phyloP scores from a whole-genome alignment of 2,888 invertebrate species.

The Caenorhabditis japonica region DNA sequence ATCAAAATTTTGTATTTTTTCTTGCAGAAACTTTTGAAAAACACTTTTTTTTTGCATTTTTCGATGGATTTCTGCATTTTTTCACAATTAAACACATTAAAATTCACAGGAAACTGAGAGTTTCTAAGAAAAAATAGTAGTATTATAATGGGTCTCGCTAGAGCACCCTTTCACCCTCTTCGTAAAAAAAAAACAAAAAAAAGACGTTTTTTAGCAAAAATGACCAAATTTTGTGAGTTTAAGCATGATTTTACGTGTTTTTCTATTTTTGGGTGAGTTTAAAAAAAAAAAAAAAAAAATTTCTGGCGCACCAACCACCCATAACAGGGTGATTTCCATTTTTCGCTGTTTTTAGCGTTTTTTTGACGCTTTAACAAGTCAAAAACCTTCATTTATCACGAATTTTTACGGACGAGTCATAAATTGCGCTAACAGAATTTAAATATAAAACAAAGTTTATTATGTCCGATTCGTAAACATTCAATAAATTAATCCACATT shows the following conservation, averaged over 20 bases:
- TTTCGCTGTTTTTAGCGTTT: conserved; percentile 10
- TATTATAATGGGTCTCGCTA: no score
- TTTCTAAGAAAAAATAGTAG: no score
- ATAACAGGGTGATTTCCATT: conserved; percentile 14
- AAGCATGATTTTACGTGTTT: conserved; percentile 16
- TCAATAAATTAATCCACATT: background rate
- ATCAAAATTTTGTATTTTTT: no score
- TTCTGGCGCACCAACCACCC: conserved; percentile 11
- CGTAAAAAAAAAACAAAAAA: no score
- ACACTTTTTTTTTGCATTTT: no score
- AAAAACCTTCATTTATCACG: conserved; percentile 4
- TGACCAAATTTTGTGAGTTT: conserved; percentile 10
- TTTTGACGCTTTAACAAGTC: conserved; percentile 2
- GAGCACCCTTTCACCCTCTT: conserved; percentile 23
- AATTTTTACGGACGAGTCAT: conserved; percentile 14
- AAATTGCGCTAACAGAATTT: conserved; percentile 17
- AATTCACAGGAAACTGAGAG: no score
- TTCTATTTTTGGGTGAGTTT: no score
- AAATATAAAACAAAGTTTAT: background rate
- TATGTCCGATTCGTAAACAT: background rate
- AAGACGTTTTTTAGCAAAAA: background rate
- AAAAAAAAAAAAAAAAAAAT: background rate
- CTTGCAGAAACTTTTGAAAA: no score
- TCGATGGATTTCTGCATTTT: no score
- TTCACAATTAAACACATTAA: no score